These are phyloP conservation scores for Noctua fimbriata DNA, from an alignment of 2,888 invertebrate genomes.

Conservation along the genomic window DNA sequence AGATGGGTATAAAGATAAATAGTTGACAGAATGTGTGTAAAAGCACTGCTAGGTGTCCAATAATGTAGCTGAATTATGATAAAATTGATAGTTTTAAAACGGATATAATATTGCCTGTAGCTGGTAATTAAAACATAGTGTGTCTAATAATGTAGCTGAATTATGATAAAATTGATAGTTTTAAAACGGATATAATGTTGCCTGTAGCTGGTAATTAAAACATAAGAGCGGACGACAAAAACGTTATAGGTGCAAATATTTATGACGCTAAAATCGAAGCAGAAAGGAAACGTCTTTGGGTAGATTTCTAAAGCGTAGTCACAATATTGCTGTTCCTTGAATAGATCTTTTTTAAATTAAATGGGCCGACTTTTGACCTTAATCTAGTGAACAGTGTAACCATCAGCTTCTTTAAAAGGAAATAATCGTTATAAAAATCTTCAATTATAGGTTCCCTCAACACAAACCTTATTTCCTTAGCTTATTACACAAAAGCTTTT, in stretches of 20 bases:
- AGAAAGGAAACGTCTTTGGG: not conserved
- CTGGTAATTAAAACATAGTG: not conserved
- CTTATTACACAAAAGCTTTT: not conserved
- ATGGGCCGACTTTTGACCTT: too few relatives aligned
- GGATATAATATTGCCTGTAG: not conserved
- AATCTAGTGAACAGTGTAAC: too few relatives aligned
- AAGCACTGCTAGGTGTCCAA: not conserved
- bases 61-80: not conserved
- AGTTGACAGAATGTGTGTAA: not conserved
- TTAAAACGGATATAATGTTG: not conserved
- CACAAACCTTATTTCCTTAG: not conserved
- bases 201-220: not conserved
- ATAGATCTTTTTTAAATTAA: not conserved
- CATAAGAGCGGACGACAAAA: not conserved
- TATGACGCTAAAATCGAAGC: not conserved
- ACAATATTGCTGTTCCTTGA: not conserved
- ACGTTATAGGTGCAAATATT: not conserved
- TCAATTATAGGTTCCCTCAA: not conserved
- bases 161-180: not conserved
- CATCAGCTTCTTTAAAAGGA: too few relatives aligned
- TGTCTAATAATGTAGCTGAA: not conserved
- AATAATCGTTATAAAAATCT: too few relatives aligned
- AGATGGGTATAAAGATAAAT: constrained; percentile 7
- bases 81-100: not conserved
- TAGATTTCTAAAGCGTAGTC: too few relatives aligned